These are phyloP conservation scores for Mystacides longicornis DNA, from an alignment of 2,888 invertebrate genomes.

Conservation along the genomic window DNA sequence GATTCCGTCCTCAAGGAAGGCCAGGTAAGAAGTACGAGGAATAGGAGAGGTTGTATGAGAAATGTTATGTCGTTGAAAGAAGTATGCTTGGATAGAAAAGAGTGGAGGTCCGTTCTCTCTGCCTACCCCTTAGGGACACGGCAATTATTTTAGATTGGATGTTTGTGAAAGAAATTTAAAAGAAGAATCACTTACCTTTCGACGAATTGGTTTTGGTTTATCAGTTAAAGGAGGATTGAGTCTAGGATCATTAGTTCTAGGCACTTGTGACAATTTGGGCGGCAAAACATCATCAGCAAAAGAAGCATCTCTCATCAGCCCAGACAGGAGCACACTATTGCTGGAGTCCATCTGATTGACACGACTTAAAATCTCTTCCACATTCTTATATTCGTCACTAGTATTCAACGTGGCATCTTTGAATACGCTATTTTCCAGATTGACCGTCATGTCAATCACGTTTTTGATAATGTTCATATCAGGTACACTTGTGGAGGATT, in stretches of 20 bases:
- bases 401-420: conserved; percentile 39
- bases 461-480: conserved; percentile 46
- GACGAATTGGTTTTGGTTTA: conserved; percentile 46
- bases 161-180: too few relatives aligned
- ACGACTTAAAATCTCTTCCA: conserved; percentile 45
- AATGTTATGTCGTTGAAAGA: too few relatives aligned
- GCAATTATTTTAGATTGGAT: too few relatives aligned
- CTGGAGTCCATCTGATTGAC: conserved; percentile 49
- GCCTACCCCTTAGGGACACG: too few relatives aligned
- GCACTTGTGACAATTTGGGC: conserved; percentile 28
- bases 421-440: conserved; percentile 19
- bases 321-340: conserved; percentile 46
- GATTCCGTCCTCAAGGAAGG: too few relatives aligned
- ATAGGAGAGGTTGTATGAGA: too few relatives aligned
- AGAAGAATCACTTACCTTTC: conserved; percentile 43
- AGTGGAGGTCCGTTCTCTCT: too few relatives aligned
- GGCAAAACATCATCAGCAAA: conserved; percentile 29
- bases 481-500: conserved; percentile 37
- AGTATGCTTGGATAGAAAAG: too few relatives aligned
- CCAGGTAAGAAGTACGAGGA: too few relatives aligned
- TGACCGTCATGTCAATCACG: conserved; percentile 38
- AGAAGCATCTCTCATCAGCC: conserved; percentile 38
- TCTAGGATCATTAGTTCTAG: conserved; percentile 38
- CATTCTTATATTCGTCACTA: conserved; percentile 43
- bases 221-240: conserved; percentile 44